Evolutionary conservation across 2,113 vertebrate genomes (phyloP).

Genomic region (Tetraodon nigroviridis): DNA sequence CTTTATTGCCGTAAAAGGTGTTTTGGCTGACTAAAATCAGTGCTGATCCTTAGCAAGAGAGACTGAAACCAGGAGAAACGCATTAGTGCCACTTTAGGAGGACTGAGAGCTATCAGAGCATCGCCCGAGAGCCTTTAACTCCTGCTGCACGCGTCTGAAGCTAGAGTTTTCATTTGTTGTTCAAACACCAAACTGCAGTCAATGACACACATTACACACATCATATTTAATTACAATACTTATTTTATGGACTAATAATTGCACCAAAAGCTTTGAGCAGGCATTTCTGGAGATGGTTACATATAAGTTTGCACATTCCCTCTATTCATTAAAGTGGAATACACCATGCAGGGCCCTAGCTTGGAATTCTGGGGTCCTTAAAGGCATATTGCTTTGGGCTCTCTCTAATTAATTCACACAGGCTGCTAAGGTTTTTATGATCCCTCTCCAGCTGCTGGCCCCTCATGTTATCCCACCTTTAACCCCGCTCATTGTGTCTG

Average conservation of each 20-base stretch:
- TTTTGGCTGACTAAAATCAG: background rate
- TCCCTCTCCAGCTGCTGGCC: slow-evolving; percentile 48
- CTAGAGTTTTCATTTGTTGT: no score
- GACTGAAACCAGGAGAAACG: slow-evolving; percentile 3
- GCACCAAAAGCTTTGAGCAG: slow-evolving; percentile 7
- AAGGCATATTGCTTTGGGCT: slow-evolving; percentile 60
- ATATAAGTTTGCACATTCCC: slow-evolving; percentile 44
- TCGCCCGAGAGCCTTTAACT: no score
- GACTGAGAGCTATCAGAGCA: no score
- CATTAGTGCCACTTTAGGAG: no score
- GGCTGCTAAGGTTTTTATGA: slow-evolving; percentile 60
- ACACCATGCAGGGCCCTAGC: slow-evolving; percentile 45
- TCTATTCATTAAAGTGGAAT: slow-evolving; percentile 59
- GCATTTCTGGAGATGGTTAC: slow-evolving; percentile 22
- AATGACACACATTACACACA: slow-evolving; percentile 3
- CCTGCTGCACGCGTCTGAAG: no score
- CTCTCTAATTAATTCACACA: slow-evolving; percentile 66
- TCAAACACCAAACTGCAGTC: background rate
- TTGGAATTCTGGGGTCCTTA: slow-evolving; percentile 50
- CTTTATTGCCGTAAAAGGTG: background rate
- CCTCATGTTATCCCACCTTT: slow-evolving; percentile 50
- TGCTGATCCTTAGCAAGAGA: background rate
- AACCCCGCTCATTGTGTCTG: slow-evolving; percentile 24
- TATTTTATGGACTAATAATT: slow-evolving; percentile 32
- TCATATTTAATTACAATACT: slow-evolving; percentile 31